Conservation (phyloP, 1,140 invertebrate species). For the Procambarus virginalis region DNA sequence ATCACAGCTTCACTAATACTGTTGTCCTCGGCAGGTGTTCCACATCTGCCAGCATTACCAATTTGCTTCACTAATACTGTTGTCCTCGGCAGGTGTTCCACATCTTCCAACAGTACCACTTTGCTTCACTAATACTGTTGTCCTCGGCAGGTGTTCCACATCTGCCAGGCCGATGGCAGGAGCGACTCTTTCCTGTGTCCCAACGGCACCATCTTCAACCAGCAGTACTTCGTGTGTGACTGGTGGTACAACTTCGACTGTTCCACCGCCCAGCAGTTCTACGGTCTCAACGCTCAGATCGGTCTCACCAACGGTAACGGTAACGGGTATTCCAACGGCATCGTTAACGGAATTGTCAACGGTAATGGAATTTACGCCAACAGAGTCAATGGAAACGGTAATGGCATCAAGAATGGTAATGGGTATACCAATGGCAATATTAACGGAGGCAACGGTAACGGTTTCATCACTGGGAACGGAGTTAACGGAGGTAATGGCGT, state of each 20-base stretch:
- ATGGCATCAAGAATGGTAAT: background rate
- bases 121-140: too few species aligned
- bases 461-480: background rate
- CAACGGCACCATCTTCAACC: conserved; percentile 44
- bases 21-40: too few species aligned
- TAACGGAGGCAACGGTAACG: conserved; percentile 10
- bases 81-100: too few species aligned
- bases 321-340: background rate
- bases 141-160: conserved; percentile 29
- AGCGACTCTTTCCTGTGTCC: conserved; percentile 30
- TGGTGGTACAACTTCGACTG: conserved; percentile 40
- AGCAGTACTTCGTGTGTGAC: conserved; percentile 46
- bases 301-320: background rate
- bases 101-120: too few species aligned
- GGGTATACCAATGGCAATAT: background rate
- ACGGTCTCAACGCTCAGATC: too few species aligned
- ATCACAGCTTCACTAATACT: background rate
- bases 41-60: too few species aligned
- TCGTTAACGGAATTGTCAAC: conserved; percentile 25
- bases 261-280: too few species aligned
- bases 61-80: too few species aligned
- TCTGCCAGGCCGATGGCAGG: conserved; percentile 25
- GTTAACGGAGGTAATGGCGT: too few species aligned
- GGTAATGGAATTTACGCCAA: conserved; percentile 7
- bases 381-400: background rate